These are phyloP conservation scores for Eurystomus glaucurus DNA, from an alignment of 2,797 vertebrate genomes.

Conservation along the genomic window DNA sequence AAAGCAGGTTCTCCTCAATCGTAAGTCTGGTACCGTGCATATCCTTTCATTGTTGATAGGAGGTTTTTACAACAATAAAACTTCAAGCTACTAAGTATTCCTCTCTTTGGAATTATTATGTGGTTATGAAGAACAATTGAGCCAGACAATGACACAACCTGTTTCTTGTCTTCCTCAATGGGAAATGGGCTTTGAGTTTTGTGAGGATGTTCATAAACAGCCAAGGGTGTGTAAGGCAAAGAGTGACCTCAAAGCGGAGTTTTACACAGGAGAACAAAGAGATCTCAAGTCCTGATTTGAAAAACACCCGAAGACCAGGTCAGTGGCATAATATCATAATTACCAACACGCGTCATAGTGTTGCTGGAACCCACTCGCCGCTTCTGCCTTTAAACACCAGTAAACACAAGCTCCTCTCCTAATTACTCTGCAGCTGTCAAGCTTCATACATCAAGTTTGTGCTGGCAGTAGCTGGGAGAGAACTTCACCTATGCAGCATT, in stretches of 20 bases:
- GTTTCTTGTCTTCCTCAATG: slow-evolving; percentile 27
- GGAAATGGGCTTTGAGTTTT: slow-evolving; percentile 47
- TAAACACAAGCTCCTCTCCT: background rate
- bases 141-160: slow-evolving; percentile 39
- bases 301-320: slow-evolving; percentile 47
- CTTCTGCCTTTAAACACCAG: background rate
- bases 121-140: background rate
- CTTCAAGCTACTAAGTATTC: background rate
- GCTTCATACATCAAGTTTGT: slow-evolving; percentile 1
- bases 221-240: background rate
- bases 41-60: slow-evolving; percentile 23
- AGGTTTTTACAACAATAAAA: background rate
- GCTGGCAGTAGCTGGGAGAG: slow-evolving; percentile 25
- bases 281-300: slow-evolving; percentile 29
- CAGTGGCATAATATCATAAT: background rate
- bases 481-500: slow-evolving; percentile 12
- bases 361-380: background rate
- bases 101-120: slow-evolving; percentile 1
- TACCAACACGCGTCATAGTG: background rate
- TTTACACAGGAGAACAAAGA: slow-evolving; percentile 56
- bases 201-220: slow-evolving; percentile 61
- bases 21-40: background rate
- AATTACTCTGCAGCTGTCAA: background rate
- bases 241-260: slow-evolving; percentile 56
- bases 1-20: slow-evolving; percentile 14